These are phyloP conservation scores for Coregonus suidteri DNA, from an alignment of 2,797 vertebrate species.

Conservation along the genomic window DNA sequence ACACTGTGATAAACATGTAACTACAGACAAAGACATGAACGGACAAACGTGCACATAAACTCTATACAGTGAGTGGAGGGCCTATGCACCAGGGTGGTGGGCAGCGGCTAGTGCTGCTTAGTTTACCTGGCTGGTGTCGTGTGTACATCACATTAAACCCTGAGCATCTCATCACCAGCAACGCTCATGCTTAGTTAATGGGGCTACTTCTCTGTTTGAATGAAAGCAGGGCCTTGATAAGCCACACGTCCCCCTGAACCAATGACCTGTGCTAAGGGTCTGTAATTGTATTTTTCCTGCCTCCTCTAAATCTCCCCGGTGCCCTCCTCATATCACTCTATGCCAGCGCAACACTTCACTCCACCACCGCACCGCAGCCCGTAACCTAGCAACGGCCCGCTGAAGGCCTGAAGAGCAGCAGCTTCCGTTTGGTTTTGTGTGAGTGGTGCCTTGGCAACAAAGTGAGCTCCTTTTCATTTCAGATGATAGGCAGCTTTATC, in stretches of 20 bases:
- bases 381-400: conserved; percentile 74
- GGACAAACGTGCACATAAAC: too few species aligned
- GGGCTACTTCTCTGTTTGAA: conserved; percentile 48
- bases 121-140: conserved; percentile 25
- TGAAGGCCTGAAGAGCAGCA: conserved; percentile 36
- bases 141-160: conserved; percentile 36
- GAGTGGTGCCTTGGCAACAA: conserved; percentile 53
- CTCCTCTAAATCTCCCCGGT: conserved; percentile 44
- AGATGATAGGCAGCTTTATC: conserved; percentile 36
- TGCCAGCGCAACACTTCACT: conserved; percentile 41
- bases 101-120: not conserved
- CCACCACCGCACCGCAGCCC: conserved; percentile 13
- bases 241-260: conserved; percentile 62
- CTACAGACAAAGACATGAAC: not conserved
- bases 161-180: conserved; percentile 8
- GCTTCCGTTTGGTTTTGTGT: conserved; percentile 53
- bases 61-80: not conserved
- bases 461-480: conserved; percentile 45
- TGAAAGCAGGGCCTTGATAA: conserved; percentile 48
- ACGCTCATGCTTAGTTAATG: conserved; percentile 50
- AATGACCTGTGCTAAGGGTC: conserved; percentile 74
- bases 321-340: conserved; percentile 43
- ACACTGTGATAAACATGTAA: not conserved
- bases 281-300: conserved; percentile 76
- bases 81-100: not conserved